Percentiles rank a stretch among this genome's conserved stretches.
Evolutionary conservation across 1,140 invertebrate species (phyloP).

Genomic region (Drosophila sucinea): DNA sequence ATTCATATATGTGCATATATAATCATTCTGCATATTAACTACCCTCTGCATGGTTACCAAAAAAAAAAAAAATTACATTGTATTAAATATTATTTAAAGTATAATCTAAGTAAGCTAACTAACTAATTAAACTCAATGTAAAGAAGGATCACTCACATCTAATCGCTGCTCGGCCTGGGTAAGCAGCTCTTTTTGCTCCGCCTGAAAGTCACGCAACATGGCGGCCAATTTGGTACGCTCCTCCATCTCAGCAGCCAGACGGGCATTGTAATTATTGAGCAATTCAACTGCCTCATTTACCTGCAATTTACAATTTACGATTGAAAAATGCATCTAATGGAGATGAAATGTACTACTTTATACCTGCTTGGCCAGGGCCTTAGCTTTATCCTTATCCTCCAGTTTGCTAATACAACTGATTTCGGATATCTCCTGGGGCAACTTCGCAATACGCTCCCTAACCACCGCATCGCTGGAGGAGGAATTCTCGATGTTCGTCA

Average conservation of each 20-base stretch:
- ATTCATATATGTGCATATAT: not conserved
- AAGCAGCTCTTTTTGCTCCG: conserved; percentile 92
- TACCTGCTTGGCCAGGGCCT: conserved; percentile 71
- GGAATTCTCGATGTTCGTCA: conserved; percentile 95
- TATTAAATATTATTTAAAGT: not conserved
- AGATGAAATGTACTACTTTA: not conserved
- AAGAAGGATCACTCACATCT: conserved; percentile 86
- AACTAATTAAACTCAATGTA: conserved; percentile 1
- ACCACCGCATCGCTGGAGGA: conserved; percentile 96
- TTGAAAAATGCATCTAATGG: not conserved
- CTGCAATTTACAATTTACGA: conserved; percentile 72
- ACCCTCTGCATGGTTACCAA: not conserved
- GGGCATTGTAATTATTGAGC: conserved; percentile 94
- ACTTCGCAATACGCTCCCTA: conserved; percentile 95
- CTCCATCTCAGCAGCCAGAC: conserved; percentile 94
- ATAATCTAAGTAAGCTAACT: not conserved
- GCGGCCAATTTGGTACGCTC: conserved; percentile 91
- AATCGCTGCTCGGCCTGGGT: conserved; percentile 92
- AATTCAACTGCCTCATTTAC: conserved; percentile 94
- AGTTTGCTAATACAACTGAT: conserved; percentile 92
- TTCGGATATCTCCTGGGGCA: conserved; percentile 97
- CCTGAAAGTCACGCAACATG: conserved; percentile 94
- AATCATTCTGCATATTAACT: not conserved
- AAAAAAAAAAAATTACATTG: not conserved
- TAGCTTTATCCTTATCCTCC: conserved; percentile 86